These are phyloP conservation scores for Fulica atra DNA, from an alignment of 2,113 vertebrate species.

Conservation along the genomic window DNA sequence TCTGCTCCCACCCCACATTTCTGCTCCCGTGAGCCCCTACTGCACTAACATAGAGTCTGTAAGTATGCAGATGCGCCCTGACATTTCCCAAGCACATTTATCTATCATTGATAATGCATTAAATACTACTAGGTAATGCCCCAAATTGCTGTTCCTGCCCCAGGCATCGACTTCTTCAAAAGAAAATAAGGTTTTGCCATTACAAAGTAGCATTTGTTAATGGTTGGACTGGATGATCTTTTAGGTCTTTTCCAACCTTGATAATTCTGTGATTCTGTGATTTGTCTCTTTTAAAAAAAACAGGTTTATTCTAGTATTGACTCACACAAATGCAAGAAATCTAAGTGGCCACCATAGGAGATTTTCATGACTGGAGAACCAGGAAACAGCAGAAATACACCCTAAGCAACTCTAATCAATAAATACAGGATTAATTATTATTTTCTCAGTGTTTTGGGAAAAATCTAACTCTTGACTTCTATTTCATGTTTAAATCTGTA, in stretches of 20 bases:
- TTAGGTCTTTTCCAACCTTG: too few relatives aligned
- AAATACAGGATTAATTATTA: background rate
- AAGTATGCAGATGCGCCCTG: background rate
- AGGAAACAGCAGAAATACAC: background rate
- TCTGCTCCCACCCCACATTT: background rate
- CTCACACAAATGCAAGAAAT: background rate
- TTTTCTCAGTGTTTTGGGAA: background rate
- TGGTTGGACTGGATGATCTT: too few relatives aligned
- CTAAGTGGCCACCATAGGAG: background rate
- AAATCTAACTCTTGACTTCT: background rate
- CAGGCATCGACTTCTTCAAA: background rate
- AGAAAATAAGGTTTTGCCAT: background rate
- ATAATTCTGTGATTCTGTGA: too few relatives aligned
- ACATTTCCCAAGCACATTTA: background rate
- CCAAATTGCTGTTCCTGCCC: background rate
- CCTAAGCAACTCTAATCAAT: background rate
- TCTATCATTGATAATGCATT: background rate
- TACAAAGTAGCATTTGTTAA: background rate
- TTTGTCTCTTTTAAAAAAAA: background rate
- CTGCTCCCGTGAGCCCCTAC: background rate
- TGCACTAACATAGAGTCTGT: background rate
- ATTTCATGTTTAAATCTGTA: background rate
- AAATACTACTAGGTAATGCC: background rate
- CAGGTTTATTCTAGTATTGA: background rate
- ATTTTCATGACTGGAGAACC: background rate